Base-by-base conservation (phyloP, 2,888 invertebrate species). In the Leptogaster cylindrica region DNA sequence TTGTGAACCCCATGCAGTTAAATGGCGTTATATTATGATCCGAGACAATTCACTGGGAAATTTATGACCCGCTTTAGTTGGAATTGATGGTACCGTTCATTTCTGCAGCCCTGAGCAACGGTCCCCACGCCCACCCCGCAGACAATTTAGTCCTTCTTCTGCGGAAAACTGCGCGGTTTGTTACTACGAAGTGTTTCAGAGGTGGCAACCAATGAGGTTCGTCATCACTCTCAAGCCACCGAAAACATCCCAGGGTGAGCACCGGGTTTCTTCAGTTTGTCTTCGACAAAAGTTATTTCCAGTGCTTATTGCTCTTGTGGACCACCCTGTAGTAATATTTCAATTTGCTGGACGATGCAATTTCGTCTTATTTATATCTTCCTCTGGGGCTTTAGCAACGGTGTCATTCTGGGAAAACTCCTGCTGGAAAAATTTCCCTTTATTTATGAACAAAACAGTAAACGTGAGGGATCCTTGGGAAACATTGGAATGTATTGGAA, bases 1-100 rank as follows among this genome's bases (percentile, higher is more conserved):
- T 74, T 74, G 73, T 73, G 72, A 73, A 72, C 74, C 74, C 72
- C 74, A 75, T 74, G 74, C 73, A 72, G 74, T 73, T 74, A 73
- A 73, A 74, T 73, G 73, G 73, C 73, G 73, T 73, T 74, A 72
- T 74, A 71, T 72, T 74, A 73, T 73, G 73, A 73, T 73, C 71
- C 73, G 46, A 67, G 68, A 70, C 70, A 68, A 66, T 70, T 68
- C 66, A 46, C 46, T 64, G 52, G 68, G 44, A 46, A 64, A 68
- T 68, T 68, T 68, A 68, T 64, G 64, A 23, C 23, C 28, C 33
- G 55, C 55, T 52, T 64, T 68, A 67, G 68, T 68, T 67, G 36
- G 31, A 67, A 68, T 68, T 51, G 55, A 68, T 64, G 64, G 51
- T 44, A 64, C 36, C 63, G 63, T 61, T 63, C 31, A 25, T 28